These are phyloP conservation scores for Sebastes variabilis DNA, from an alignment of 2,797 vertebrate genomes.

Conservation along the genomic window DNA sequence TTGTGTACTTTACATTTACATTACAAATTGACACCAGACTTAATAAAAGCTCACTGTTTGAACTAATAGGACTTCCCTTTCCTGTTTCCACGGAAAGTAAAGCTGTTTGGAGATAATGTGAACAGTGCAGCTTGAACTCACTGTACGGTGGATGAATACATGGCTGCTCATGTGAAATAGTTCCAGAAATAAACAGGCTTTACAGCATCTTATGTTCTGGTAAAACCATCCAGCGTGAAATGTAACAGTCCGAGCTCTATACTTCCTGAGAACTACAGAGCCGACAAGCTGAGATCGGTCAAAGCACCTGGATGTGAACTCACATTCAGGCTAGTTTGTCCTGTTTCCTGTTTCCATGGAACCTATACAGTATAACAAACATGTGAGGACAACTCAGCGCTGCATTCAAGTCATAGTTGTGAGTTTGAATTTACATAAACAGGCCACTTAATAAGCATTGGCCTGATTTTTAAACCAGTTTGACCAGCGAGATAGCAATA, in stretches of 20 bases:
- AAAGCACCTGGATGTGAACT: not conserved
- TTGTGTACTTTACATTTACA: not conserved
- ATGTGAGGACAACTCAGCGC: not conserved
- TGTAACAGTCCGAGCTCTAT: not conserved
- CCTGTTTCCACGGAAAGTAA: not conserved
- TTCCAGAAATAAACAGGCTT: not conserved
- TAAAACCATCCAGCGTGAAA: not conserved
- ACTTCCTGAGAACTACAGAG: not conserved
- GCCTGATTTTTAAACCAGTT: not conserved
- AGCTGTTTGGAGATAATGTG: not conserved
- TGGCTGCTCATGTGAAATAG: slow-evolving; percentile 2
- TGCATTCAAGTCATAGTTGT: no score
- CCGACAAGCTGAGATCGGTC: not conserved
- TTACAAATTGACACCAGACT: not conserved
- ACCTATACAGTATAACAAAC: not conserved
- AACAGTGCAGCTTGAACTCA: not conserved
- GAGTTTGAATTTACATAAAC: not conserved
- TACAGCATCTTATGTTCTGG: not conserved
- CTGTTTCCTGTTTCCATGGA: not conserved
- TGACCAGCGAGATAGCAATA: not conserved
- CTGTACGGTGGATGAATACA: not conserved
- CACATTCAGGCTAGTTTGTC: not conserved
- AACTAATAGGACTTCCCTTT: not conserved
- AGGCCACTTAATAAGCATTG: not conserved
- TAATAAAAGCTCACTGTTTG: not conserved